These are phyloP conservation scores for Nothobranchius furzeri DNA, from an alignment of 2,113 vertebrate species.

Conservation along the genomic window DNA sequence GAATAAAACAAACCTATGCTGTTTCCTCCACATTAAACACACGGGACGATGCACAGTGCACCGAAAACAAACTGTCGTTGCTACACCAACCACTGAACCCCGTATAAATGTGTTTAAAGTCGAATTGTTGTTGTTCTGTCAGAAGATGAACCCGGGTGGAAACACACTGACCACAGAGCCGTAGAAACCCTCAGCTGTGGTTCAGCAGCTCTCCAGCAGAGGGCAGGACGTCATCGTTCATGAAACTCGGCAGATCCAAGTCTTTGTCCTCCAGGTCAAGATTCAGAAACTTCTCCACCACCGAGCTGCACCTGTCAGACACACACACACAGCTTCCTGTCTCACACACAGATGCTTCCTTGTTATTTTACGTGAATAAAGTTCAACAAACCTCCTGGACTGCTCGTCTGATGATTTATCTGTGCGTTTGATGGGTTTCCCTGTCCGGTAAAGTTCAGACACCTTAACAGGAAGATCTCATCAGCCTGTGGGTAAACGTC, in stretches of 20 bases:
- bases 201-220: constrained; percentile 75
- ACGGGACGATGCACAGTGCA: not conserved
- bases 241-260: constrained; percentile 83
- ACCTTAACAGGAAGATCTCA: constrained; percentile 66
- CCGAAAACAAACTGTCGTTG: not conserved
- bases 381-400: constrained; percentile 61
- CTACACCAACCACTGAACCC: constrained; percentile 5
- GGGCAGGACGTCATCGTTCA: constrained; percentile 85
- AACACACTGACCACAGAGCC: constrained; percentile 20
- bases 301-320: constrained; percentile 78
- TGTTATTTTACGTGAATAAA: not conserved
- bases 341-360: not conserved
- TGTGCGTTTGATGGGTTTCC: constrained; percentile 80
- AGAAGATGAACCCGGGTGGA: not conserved
- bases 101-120: not conserved
- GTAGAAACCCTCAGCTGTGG: constrained; percentile 18
- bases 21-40: not conserved
- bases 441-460: constrained; percentile 85
- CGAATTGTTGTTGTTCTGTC: not conserved
- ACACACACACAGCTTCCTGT: not conserved
- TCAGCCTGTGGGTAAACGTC: constrained; percentile 6
- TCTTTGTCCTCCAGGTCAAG: constrained; percentile 87
- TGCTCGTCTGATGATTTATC: constrained; percentile 68
- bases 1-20: not conserved
- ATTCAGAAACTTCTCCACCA: constrained; percentile 88